A percentile compares a stretch with the other conserved stretches of the same genome.
These are phyloP conservation scores for Ophioderma brevispina DNA, from an alignment of 35 echinoderm and acorn worm species.

Conservation along the genomic window DNA sequence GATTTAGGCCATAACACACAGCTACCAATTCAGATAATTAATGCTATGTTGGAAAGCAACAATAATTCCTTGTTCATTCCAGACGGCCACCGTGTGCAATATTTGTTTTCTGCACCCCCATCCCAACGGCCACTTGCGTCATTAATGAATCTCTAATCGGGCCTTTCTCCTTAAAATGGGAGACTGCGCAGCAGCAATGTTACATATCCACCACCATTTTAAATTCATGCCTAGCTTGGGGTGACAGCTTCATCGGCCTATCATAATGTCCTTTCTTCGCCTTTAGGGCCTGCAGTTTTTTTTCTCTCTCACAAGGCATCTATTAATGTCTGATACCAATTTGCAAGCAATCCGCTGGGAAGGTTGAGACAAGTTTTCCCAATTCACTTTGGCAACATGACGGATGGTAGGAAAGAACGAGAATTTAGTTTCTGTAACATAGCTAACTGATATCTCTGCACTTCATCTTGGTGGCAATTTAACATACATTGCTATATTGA, in stretches of 20 bases:
- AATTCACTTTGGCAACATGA: too few species aligned
- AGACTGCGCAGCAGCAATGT: background rate
- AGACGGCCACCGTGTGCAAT: background rate
- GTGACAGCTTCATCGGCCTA: background rate
- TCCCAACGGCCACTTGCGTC: background rate
- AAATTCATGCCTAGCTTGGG: background rate
- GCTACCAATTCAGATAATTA: constrained; percentile 13
- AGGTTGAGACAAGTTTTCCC: constrained; percentile 23
- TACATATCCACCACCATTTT: constrained; percentile 42
- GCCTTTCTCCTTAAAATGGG: background rate
- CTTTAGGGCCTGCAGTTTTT: background rate
- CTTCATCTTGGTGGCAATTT: too few species aligned
- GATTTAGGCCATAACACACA: constrained; percentile 26
- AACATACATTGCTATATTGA: constrained; percentile 31
- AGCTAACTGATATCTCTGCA: too few species aligned
- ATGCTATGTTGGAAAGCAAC: constrained; percentile 2
- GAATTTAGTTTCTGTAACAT: too few species aligned
- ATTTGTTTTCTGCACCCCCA: background rate
- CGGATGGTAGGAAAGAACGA: too few species aligned
- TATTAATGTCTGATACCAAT: constrained; percentile 14
- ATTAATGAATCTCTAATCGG: background rate
- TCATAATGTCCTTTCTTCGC: constrained; percentile 1
- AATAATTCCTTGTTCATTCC: background rate
- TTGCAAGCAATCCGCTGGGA: constrained; percentile 20
- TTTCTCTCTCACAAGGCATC: constrained; percentile 11